Conservation (phyloP, 2,113 vertebrate species). For the Dipodomys spectabilis region DNA sequence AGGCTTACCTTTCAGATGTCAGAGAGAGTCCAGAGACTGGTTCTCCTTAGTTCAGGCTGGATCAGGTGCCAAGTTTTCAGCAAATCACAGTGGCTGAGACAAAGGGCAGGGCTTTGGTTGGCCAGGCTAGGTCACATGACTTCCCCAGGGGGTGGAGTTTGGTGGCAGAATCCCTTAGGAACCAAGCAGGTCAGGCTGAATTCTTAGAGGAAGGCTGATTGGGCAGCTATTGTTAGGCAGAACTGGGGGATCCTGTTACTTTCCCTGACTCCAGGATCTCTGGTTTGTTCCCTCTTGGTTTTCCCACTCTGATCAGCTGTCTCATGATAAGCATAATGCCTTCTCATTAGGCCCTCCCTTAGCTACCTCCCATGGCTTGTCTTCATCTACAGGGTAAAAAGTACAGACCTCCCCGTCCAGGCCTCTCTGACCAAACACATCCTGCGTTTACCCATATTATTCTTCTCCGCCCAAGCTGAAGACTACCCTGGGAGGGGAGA, state of each 20-base stretch:
- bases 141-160: too few species aligned
- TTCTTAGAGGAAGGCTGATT: neutral
- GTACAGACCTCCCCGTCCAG: too few species aligned
- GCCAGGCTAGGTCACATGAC: neutral
- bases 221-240: neutral
- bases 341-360: rapidly evolving
- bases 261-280: neutral
- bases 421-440: neutral
- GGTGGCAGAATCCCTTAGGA: neutral
- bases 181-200: rapidly evolving
- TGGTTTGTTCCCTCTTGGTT: neutral
- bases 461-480: neutral
- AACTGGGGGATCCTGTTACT: neutral
- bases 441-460: too few species aligned
- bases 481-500: neutral
- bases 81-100: neutral
- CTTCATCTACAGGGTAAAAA: neutral
- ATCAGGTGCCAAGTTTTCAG: neutral
- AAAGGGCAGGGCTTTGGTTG: neutral
- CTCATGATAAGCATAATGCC: too few species aligned
- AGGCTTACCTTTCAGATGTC: neutral
- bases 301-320: too few species aligned
- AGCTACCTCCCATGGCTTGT: neutral
- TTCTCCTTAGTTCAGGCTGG: neutral
- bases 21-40: too few species aligned